phyloP scores from a whole-genome alignment of 2,113 vertebrate species.

The Agapornis roseicollis region DNA sequence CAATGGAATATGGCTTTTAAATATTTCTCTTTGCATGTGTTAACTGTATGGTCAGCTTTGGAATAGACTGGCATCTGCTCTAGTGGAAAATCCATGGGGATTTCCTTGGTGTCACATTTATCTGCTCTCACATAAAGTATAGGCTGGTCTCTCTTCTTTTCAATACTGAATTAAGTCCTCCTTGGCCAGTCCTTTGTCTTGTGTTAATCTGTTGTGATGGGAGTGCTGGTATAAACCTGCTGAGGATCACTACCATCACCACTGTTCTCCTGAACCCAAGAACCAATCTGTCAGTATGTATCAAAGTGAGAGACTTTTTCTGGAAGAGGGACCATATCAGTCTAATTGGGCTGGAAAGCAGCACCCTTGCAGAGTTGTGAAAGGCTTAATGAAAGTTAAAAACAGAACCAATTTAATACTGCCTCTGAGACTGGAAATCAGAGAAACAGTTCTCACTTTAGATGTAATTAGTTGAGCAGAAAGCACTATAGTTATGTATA shows the following conservation, averaged over 20 bases:
- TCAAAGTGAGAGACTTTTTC: background rate
- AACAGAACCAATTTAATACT: background rate
- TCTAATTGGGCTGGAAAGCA: background rate
- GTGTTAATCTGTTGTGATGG: background rate
- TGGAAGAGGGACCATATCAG: background rate
- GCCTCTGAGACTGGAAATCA: background rate
- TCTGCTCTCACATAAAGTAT: background rate
- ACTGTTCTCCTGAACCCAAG: background rate
- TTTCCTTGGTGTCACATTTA: background rate
- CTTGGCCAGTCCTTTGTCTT: background rate
- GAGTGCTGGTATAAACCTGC: background rate
- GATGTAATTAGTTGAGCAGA: background rate
- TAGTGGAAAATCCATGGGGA: background rate
- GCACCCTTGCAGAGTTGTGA: background rate
- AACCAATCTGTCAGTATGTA: background rate
- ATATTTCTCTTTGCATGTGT: background rate
- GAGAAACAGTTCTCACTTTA: background rate
- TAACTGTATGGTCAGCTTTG: background rate
- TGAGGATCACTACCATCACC: background rate
- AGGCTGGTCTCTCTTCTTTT: background rate
- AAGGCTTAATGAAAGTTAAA: background rate
- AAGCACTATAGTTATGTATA: background rate
- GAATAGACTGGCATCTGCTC: background rate
- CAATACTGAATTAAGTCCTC: background rate
- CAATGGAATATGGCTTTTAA: background rate